phyloP scores from a whole-genome alignment of 2,888 invertebrate genomes.

The Athalia rosae region DNA sequence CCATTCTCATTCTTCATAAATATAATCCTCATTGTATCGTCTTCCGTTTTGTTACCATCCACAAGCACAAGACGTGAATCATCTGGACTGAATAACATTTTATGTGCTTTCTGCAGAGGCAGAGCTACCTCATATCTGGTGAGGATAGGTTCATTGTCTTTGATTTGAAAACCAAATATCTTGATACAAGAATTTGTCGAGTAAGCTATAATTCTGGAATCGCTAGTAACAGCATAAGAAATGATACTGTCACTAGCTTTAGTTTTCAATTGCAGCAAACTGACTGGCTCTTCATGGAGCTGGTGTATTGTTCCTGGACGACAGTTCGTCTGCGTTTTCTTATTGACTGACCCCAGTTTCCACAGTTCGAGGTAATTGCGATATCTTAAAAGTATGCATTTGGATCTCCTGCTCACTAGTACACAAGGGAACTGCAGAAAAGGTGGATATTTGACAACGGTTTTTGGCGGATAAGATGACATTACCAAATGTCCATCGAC shows the following conservation, averaged over 20 bases:
- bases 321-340: slow-evolving; percentile 62
- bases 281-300: slow-evolving; percentile 76
- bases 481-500: slow-evolving; percentile 86
- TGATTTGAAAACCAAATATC: slow-evolving; percentile 80
- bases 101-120: slow-evolving; percentile 62
- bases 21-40: slow-evolving; percentile 51
- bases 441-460: slow-evolving; percentile 83
- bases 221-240: slow-evolving; percentile 82
- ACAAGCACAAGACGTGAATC: slow-evolving; percentile 64
- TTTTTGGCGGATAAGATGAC: slow-evolving; percentile 82
- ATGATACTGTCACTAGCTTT: slow-evolving; percentile 81
- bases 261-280: slow-evolving; percentile 82
- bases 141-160: slow-evolving; percentile 68
- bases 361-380: slow-evolving; percentile 80
- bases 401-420: slow-evolving; percentile 75
- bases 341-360: slow-evolving; percentile 75
- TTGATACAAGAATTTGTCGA: slow-evolving; percentile 82
- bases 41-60: slow-evolving; percentile 53
- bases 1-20: slow-evolving; percentile 65
- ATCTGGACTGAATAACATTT: slow-evolving; percentile 68
- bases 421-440: slow-evolving; percentile 80
- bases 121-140: slow-evolving; percentile 62
- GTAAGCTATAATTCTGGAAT: slow-evolving; percentile 84
- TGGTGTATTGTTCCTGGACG: slow-evolving; percentile 59
- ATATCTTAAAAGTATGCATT: slow-evolving; percentile 77